Conservation (phyloP, 64 coral and sea anemone genomes). For the Montipora foliosa region DNA sequence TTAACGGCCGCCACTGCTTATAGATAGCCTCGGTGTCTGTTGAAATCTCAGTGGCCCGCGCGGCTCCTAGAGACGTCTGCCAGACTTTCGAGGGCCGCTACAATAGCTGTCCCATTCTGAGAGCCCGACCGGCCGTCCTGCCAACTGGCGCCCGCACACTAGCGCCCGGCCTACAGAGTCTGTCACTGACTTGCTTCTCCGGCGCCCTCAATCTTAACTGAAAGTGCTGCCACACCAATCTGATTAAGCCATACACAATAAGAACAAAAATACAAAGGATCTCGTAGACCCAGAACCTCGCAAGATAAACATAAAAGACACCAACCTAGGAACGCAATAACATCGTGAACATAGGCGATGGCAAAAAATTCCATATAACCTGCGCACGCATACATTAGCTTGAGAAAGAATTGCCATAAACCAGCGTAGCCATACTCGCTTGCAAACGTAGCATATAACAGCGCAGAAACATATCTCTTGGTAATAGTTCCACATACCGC, state of each 20-base stretch:
- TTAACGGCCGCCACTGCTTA: constrained; percentile 24
- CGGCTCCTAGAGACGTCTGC: background rate
- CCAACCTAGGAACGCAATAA: background rate
- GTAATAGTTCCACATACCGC: no score
- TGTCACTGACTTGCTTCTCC: background rate
- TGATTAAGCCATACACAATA: background rate
- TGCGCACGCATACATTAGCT: no score
- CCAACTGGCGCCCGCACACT: background rate
- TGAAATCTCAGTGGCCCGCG: background rate
- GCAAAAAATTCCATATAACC: background rate
- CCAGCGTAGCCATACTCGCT: background rate
- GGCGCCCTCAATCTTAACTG: constrained; percentile 4
- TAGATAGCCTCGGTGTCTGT: constrained; percentile 6
- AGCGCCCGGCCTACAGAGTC: background rate
- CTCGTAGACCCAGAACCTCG: background rate
- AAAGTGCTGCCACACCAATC: background rate
- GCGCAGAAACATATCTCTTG: no score
- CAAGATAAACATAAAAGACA: background rate
- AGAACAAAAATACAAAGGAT: background rate
- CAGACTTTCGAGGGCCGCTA: constrained; percentile 11
- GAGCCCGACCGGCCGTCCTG: background rate
- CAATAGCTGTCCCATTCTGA: background rate
- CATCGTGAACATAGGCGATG: background rate
- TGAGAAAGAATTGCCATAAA: background rate
- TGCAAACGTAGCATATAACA: background rate